Conservation (phyloP, 2,888 invertebrate species). For the Brachynemurus nebulosus region DNA sequence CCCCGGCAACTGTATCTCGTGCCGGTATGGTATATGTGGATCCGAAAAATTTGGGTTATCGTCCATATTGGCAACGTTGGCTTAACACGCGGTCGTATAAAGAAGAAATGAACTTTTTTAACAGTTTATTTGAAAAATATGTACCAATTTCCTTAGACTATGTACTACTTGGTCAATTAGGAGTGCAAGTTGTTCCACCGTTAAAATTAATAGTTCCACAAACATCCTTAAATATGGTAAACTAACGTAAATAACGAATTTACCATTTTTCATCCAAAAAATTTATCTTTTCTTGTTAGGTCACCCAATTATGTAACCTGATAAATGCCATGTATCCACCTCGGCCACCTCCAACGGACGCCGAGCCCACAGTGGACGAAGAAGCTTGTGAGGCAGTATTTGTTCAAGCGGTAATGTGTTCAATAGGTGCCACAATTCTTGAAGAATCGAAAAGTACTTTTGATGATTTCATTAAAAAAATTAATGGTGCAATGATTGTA, state of each 20-base stretch:
- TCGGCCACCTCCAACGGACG: conserved; percentile 31
- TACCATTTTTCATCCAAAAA: too few relatives aligned
- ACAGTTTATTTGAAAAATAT: conserved; percentile 59
- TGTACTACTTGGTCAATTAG: conserved; percentile 57
- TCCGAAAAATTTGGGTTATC: conserved; percentile 77
- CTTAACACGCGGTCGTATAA: conserved; percentile 39
- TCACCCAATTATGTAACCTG: not conserved
- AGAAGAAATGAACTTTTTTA: conserved; percentile 31
- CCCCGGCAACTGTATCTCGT: conserved; percentile 83
- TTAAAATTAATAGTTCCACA: conserved; percentile 71
- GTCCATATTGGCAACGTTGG: conserved; percentile 83
- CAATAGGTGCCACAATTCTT: conserved; percentile 66
- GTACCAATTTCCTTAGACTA: conserved; percentile 55
- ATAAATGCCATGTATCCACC: conserved; percentile 2
- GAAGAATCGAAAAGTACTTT: conserved; percentile 55
- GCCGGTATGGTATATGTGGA: conserved; percentile 93
- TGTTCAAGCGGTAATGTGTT: conserved; percentile 65
- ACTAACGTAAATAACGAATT: too few relatives aligned
- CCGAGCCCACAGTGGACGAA: conserved; percentile 33
- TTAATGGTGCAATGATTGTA: conserved; percentile 51
- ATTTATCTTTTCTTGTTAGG: not conserved
- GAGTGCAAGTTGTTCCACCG: conserved; percentile 56
- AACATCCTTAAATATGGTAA: conserved; percentile 72
- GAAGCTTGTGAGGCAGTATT: conserved; percentile 52
- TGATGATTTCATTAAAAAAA: conserved; percentile 65